Conservation (phyloP, 2,888 invertebrate species). For the Rugalucina vietnamica region DNA sequence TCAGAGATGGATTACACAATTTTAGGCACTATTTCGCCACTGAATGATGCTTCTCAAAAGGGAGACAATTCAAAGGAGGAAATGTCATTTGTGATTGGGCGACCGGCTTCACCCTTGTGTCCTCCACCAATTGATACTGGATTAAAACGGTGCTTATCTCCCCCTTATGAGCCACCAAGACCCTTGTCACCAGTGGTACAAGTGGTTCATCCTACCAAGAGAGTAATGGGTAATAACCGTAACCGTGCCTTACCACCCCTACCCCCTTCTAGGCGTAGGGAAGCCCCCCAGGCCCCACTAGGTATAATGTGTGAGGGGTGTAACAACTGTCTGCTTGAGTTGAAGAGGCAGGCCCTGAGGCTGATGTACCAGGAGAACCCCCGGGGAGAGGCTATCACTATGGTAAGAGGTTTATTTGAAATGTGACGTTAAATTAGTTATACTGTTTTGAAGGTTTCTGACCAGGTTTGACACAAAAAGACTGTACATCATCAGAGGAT, state of each 20-base stretch:
- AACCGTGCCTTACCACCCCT: constrained; percentile 32
- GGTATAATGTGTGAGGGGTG: constrained; percentile 79
- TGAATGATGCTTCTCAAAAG: constrained; percentile 57
- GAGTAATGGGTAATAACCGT: constrained; percentile 41
- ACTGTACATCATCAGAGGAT: too few species aligned
- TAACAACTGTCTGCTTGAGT: constrained; percentile 76
- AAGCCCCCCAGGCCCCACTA: constrained; percentile 49
- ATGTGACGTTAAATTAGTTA: too few species aligned
- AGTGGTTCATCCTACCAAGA: constrained; percentile 42
- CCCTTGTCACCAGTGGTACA: constrained; percentile 48
- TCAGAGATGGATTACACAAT: constrained; percentile 73
- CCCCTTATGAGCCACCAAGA: constrained; percentile 43
- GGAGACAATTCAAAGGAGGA: constrained; percentile 60
- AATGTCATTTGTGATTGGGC: constrained; percentile 76
- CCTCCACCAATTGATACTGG: constrained; percentile 37
- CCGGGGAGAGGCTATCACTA: constrained; percentile 38
- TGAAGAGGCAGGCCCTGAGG: constrained; percentile 76
- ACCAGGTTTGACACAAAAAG: too few species aligned
- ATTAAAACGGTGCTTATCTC: constrained; percentile 57
- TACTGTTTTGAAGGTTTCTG: too few species aligned
- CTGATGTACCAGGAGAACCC: constrained; percentile 74
- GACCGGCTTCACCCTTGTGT: constrained; percentile 66
- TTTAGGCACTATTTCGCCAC: constrained; percentile 75
- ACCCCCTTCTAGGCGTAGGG: constrained; percentile 34
- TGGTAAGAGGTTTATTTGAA: too few species aligned